Percentiles rank a stretch among this genome's conserved stretches.
Conservation (phyloP, 2,888 invertebrate genomes). For the Calliopum simillimum region DNA sequence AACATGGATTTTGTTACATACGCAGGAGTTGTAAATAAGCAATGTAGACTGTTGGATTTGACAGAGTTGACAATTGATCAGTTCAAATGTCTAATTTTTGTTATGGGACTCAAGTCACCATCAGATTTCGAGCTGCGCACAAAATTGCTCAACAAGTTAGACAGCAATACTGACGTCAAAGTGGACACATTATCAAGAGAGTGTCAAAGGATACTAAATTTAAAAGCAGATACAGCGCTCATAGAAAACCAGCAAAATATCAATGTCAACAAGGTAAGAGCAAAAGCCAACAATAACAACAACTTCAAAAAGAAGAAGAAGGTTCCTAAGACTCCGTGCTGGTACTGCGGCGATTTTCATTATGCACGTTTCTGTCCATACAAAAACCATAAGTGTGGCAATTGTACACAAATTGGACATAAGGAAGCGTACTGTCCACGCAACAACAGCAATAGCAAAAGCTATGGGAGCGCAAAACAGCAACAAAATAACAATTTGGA, state of each 20-base stretch:
- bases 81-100: conserved; percentile 45
- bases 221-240: conserved; percentile 42
- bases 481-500: too few relatives aligned
- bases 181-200: conserved; percentile 41
- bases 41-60: conserved; percentile 43
- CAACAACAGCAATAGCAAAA: too few relatives aligned
- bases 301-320: conserved; percentile 24
- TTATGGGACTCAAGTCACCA: conserved; percentile 42
- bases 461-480: too few relatives aligned
- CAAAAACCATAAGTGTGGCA: conserved; percentile 40
- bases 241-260: conserved; percentile 36
- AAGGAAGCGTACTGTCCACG: conserved; percentile 39
- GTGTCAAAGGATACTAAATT: conserved; percentile 42
- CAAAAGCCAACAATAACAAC: conserved; percentile 13
- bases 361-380: conserved; percentile 38
- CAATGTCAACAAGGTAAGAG: conserved; percentile 27
- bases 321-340: conserved; percentile 42
- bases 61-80: conserved; percentile 43
- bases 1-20: conserved; percentile 25
- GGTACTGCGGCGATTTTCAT: conserved; percentile 44
- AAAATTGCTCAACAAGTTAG: conserved; percentile 38
- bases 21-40: conserved; percentile 37
- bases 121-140: conserved; percentile 41
- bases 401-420: conserved; percentile 37
- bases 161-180: conserved; percentile 34